These are phyloP conservation scores for Ganaspis sp. DNA, from an alignment of 1,140 invertebrate genomes.

Conservation along the genomic window DNA sequence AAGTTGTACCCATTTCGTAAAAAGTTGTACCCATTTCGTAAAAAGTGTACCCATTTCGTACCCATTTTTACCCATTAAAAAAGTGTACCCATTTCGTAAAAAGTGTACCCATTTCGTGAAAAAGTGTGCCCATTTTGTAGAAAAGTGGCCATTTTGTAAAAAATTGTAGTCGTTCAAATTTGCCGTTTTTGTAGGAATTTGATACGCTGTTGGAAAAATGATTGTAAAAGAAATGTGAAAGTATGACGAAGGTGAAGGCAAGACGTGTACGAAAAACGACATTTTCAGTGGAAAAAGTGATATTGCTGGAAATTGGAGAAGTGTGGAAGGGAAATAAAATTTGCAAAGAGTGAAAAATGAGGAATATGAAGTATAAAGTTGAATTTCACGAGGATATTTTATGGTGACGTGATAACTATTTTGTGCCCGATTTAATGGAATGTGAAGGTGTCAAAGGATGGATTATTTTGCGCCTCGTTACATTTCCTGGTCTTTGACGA, in stretches of 20 bases:
- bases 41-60: too few relatives aligned
- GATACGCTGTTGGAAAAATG: not conserved
- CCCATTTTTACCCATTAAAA: too few relatives aligned
- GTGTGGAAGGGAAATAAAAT: not conserved
- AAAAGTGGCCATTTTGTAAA: too few relatives aligned
- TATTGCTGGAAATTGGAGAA: too few relatives aligned
- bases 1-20: too few relatives aligned
- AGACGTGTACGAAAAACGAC: not conserved
- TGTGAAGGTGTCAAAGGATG: not conserved
- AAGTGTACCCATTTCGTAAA: too few relatives aligned
- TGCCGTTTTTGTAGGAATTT: too few relatives aligned
- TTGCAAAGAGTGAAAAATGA: not conserved
- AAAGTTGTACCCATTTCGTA: too few relatives aligned
- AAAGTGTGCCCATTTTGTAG: too few relatives aligned
- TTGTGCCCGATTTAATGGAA: not conserved
- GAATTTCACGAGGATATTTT: conserved; percentile 1
- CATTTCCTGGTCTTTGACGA: conserved; percentile 30
- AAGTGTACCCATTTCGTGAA: too few relatives aligned
- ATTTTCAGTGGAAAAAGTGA: not conserved
- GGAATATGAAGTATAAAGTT: conserved; percentile 1
- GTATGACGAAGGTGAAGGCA: not conserved
- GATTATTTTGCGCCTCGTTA: conserved; percentile 19
- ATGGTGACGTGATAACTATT: not conserved
- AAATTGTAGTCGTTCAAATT: too few relatives aligned
- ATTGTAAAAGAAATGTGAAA: not conserved